phyloP scores from a whole-genome alignment of 2,113 vertebrate species.

The Scatophagus argus region DNA sequence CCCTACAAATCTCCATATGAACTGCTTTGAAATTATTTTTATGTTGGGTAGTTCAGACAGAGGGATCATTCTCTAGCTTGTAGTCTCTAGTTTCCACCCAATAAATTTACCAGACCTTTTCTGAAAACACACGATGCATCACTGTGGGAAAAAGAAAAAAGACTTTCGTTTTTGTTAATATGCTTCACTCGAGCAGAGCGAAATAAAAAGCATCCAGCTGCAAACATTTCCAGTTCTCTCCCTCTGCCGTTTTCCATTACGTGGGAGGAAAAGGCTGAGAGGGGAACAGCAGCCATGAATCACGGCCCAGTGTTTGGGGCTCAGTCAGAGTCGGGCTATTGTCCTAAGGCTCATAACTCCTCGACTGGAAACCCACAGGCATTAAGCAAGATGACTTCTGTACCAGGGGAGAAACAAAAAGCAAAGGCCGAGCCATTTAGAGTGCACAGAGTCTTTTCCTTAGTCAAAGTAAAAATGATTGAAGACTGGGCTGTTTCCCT shows the following conservation, averaged over 20 bases:
- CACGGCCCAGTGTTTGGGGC: slow-evolving; percentile 40
- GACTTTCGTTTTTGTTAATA: not conserved
- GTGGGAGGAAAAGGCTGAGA: slow-evolving; percentile 43
- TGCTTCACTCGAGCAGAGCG: slow-evolving; percentile 38
- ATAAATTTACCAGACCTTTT: slow-evolving; percentile 21
- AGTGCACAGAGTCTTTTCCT: slow-evolving; percentile 25
- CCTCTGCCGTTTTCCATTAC: slow-evolving; percentile 55
- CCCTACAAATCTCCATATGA: not conserved
- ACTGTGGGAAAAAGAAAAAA: not conserved
- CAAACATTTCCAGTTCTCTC: slow-evolving; percentile 20
- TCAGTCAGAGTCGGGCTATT: slow-evolving; percentile 26
- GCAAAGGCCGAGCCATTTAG: slow-evolving; percentile 19
- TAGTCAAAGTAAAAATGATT: slow-evolving; percentile 58
- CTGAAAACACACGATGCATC: slow-evolving; percentile 5
- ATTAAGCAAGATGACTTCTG: slow-evolving; percentile 55
- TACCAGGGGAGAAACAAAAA: slow-evolving; percentile 35
- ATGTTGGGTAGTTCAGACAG: not conserved
- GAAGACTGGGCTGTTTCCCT: slow-evolving; percentile 11
- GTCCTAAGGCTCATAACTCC: slow-evolving; percentile 60
- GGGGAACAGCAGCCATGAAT: slow-evolving; percentile 54
- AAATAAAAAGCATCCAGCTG: slow-evolving; percentile 43
- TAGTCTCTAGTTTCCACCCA: not conserved
- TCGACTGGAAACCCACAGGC: slow-evolving; percentile 40
- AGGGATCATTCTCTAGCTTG: not conserved
- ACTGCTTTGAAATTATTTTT: not conserved